Percentiles rank a stretch among this genome's conserved stretches.
phyloP scores from a whole-genome alignment of 1,140 invertebrate genomes.

The Lepidurus apus region DNA sequence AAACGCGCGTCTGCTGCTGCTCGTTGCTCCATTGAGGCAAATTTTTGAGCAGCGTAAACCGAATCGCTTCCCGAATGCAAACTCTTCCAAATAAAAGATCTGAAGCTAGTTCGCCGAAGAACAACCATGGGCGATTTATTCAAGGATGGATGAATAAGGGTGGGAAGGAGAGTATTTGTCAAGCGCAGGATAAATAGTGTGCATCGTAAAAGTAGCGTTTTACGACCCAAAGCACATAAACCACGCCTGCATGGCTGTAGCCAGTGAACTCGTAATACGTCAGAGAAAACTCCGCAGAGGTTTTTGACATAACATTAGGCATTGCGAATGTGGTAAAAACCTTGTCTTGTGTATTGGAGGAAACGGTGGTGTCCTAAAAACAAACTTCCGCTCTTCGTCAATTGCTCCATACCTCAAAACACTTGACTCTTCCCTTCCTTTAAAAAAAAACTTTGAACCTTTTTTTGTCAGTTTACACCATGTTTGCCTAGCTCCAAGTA shows the following conservation, averaged over 20 bases:
- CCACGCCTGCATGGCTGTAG: conserved; percentile 3
- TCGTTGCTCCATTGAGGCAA: not conserved
- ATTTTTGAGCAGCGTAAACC: not conserved
- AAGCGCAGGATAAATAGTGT: conserved; percentile 15
- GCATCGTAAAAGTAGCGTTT: conserved; percentile 1
- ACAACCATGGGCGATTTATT: not conserved
- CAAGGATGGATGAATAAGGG: conserved; percentile 1
- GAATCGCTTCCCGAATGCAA: not conserved
- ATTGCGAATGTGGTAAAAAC: not conserved
- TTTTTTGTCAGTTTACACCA: not conserved
- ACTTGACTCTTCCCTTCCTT: not conserved
- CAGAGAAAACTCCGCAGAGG: not conserved
- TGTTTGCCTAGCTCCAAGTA: not conserved
- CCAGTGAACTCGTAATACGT: conserved; percentile 2
- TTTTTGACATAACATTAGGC: not conserved
- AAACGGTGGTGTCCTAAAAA: not conserved
- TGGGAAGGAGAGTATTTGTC: conserved; percentile 19
- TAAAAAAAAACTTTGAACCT: not conserved
- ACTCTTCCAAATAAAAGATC: not conserved
- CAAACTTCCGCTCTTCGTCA: not conserved
- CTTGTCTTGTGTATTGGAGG: not conserved
- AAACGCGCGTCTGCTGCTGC: not conserved
- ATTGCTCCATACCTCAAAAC: not conserved
- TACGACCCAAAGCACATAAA: conserved; percentile 15
- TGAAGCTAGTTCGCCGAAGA: not conserved